These are phyloP conservation scores for Sinonovacula constricta DNA, from an alignment of 1,140 invertebrate species.

Conservation along the genomic window DNA sequence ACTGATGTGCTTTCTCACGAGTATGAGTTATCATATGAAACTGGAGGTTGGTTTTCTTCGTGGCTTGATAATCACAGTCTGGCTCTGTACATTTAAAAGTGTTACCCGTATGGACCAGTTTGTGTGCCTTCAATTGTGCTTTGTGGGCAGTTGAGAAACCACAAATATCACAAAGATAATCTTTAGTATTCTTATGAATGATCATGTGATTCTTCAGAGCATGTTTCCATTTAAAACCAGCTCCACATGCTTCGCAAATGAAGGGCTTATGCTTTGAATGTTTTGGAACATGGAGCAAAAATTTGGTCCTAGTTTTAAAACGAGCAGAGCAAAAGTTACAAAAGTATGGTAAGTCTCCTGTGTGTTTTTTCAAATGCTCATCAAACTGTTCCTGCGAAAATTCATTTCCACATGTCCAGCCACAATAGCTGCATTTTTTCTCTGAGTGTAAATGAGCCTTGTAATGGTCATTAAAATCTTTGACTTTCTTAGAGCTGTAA, in stretches of 20 bases:
- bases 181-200: constrained; percentile 80
- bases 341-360: constrained; percentile 80
- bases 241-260: constrained; percentile 81
- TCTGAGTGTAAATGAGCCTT: constrained; percentile 79
- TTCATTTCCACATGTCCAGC: constrained; percentile 77
- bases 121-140: constrained; percentile 82
- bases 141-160: constrained; percentile 82
- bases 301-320: constrained; percentile 80
- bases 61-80: constrained; percentile 78
- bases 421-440: constrained; percentile 80
- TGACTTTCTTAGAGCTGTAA: constrained; percentile 58
- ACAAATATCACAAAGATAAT: constrained; percentile 82
- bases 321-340: constrained; percentile 80
- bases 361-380: constrained; percentile 79
- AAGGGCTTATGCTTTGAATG: constrained; percentile 81
- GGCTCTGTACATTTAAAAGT: constrained; percentile 80
- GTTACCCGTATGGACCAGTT: constrained; percentile 81
- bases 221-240: constrained; percentile 83
- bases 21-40: constrained; percentile 81
- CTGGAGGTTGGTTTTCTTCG: constrained; percentile 79
- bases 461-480: constrained; percentile 72
- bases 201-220: constrained; percentile 81
- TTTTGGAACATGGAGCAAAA: constrained; percentile 81
- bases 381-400: constrained; percentile 74
- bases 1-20: constrained; percentile 83